Evolutionary conservation across 1,140 invertebrate species (phyloP).

Genomic region (Luehdorfia chinensis): DNA sequence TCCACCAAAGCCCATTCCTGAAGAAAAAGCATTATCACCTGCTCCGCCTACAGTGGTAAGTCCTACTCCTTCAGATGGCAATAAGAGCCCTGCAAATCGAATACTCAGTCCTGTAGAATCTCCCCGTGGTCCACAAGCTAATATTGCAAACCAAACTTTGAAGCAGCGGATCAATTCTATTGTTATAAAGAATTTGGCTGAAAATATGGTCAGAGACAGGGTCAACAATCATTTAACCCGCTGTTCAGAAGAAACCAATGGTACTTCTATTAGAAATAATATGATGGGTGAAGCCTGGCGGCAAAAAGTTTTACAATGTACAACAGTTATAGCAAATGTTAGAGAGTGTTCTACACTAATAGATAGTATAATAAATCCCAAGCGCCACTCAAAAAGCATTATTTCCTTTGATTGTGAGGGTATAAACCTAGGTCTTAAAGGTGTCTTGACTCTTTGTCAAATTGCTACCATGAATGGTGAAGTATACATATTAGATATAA

Average conservation of each 20-base stretch:
- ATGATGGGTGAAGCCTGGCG: slow-evolving; percentile 86
- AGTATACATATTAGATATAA: slow-evolving; percentile 93
- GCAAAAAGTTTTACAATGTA: slow-evolving; percentile 87
- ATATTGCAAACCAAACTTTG: slow-evolving; percentile 83
- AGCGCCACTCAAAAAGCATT: slow-evolving; percentile 74
- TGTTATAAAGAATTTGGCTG: slow-evolving; percentile 91
- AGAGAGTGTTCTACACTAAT: slow-evolving; percentile 87
- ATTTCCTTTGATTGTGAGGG: slow-evolving; percentile 94
- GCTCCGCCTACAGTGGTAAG: slow-evolving; percentile 54
- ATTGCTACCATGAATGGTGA: slow-evolving; percentile 88
- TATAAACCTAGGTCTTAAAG: slow-evolving; percentile 91
- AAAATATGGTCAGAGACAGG: slow-evolving; percentile 92
- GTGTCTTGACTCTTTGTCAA: slow-evolving; percentile 91
- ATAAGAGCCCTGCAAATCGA: slow-evolving; percentile 63
- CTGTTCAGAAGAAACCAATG: slow-evolving; percentile 52
- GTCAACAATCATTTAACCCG: slow-evolving; percentile 70
- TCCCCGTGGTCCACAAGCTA: slow-evolving; percentile 65
- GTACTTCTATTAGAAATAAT: slow-evolving; percentile 64
- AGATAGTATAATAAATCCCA: slow-evolving; percentile 85
- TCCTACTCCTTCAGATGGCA: slow-evolving; percentile 67
- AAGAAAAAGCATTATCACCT: slow-evolving; percentile 55
- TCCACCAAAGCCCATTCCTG: slow-evolving; percentile 61
- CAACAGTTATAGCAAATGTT: slow-evolving; percentile 86
- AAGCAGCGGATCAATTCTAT: slow-evolving; percentile 93
- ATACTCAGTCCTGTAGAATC: slow-evolving; percentile 68